Conservation (phyloP, 2,113 vertebrate genomes). For the Salvelinus alpinus region DNA sequence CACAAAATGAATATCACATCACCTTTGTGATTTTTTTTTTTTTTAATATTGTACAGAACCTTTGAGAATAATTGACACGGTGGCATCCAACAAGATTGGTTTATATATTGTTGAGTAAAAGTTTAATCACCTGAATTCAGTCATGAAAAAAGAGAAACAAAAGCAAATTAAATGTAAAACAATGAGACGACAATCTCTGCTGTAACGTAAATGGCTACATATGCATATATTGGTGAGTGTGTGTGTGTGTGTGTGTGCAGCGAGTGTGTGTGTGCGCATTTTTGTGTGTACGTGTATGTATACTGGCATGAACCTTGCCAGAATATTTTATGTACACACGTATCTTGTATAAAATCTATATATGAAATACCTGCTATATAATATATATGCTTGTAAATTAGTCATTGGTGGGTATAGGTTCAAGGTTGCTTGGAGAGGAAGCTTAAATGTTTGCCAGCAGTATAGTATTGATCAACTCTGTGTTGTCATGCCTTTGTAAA, state of each 20-base stretch:
- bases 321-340: conserved; percentile 78
- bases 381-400: conserved; percentile 89
- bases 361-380: conserved; percentile 83
- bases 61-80: conserved; percentile 39
- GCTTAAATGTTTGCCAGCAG: conserved; percentile 81
- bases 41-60: conserved; percentile 59
- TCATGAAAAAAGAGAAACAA: neutral
- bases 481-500: conserved; percentile 85
- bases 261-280: conserved; percentile 21
- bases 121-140: conserved; percentile 36
- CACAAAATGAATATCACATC: neutral
- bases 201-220: conserved; percentile 69
- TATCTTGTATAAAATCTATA: conserved; percentile 80
- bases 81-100: conserved; percentile 43
- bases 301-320: conserved; percentile 69
- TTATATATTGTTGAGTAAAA: conserved; percentile 21
- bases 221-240: conserved; percentile 62
- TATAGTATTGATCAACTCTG: conserved; percentile 81
- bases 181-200: conserved; percentile 77
- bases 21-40: neutral
- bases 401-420: conserved; percentile 76
- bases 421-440: conserved; percentile 80
- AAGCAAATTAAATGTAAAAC: conserved; percentile 51
- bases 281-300: conserved; percentile 63
- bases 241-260: conserved; percentile 45